phyloP scores from a whole-genome alignment of 2,113 vertebrate species.

The Hirundichthys speculiger region DNA sequence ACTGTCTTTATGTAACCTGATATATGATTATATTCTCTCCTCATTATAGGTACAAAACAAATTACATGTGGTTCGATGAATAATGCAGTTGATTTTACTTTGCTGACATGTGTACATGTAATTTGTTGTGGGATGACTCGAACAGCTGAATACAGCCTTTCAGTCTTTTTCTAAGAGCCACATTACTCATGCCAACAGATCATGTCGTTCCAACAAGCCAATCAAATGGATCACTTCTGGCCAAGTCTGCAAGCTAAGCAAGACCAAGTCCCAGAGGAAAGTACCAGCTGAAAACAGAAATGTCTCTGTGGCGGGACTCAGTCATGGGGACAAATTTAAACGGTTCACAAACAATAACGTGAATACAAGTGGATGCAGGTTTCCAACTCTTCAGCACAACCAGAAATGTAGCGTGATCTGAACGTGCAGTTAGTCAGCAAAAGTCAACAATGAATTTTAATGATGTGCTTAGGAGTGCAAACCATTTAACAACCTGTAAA shows the following conservation, averaged over 20 bases:
- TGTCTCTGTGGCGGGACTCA: slow-evolving; percentile 26
- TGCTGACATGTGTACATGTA: slow-evolving; percentile 66
- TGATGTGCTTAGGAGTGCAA: slow-evolving; percentile 42
- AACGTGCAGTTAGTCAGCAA: slow-evolving; percentile 47
- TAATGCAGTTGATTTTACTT: slow-evolving; percentile 71
- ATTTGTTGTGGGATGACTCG: slow-evolving; percentile 51
- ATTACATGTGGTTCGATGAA: slow-evolving; percentile 73
- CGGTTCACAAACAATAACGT: slow-evolving; percentile 49
- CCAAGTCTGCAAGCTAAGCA: slow-evolving; percentile 22
- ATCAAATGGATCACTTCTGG: slow-evolving; percentile 38
- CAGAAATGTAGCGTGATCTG: slow-evolving; percentile 35
- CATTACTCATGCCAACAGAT: slow-evolving; percentile 41
- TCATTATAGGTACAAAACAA: slow-evolving; percentile 49
- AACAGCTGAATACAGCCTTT: slow-evolving; percentile 22
- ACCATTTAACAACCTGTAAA: slow-evolving; percentile 35
- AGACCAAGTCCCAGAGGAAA: slow-evolving; percentile 13
- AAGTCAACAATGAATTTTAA: slow-evolving; percentile 54
- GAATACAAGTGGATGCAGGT: slow-evolving; percentile 38
- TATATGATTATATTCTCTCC: slow-evolving; percentile 52
- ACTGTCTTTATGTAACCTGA: slow-evolving; percentile 62
- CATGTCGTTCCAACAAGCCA: slow-evolving; percentile 41
- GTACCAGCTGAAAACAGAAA: slow-evolving; percentile 17
- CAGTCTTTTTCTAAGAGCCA: slow-evolving; percentile 27
- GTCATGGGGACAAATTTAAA: slow-evolving; percentile 35
- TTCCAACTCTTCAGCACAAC: slow-evolving; percentile 24